A percentile compares a stretch with the other conserved stretches of the same genome.
Evolutionary conservation across 2,113 vertebrate species (phyloP).

Genomic region (Chionodraco myersi): DNA sequence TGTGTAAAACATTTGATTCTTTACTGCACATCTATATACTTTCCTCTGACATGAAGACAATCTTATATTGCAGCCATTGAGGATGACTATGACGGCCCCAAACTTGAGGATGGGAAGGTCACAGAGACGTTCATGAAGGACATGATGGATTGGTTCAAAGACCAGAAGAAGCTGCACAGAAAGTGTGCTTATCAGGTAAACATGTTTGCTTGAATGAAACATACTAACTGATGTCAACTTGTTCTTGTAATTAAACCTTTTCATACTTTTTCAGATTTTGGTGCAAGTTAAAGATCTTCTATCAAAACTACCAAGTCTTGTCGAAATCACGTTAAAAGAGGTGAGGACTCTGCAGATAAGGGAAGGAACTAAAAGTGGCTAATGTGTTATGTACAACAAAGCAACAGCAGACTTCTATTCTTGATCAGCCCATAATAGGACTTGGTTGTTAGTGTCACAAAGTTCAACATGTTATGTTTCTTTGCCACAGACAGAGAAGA

Average conservation of each 20-base stretch:
- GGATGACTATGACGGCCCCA: slow-evolving; percentile 92
- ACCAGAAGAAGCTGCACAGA: slow-evolving; percentile 94
- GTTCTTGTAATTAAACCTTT: background rate
- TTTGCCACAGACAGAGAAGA: slow-evolving; percentile 89
- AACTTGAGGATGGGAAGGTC: slow-evolving; percentile 91
- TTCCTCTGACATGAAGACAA: background rate
- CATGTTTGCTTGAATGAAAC: background rate
- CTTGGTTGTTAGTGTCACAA: background rate
- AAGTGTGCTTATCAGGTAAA: slow-evolving; percentile 96
- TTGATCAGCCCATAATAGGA: background rate
- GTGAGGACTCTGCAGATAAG: slow-evolving; percentile 71
- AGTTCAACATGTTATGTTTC: slow-evolving; percentile 52
- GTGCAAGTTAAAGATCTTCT: slow-evolving; percentile 94
- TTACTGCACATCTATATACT: background rate
- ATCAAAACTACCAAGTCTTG: slow-evolving; percentile 91
- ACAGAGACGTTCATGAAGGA: slow-evolving; percentile 92
- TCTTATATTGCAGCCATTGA: slow-evolving; percentile 87
- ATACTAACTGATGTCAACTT: background rate
- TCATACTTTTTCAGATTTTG: slow-evolving; percentile 86
- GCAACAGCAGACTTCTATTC: background rate
- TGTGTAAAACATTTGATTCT: background rate
- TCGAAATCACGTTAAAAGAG: slow-evolving; percentile 91
- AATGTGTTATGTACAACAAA: no score
- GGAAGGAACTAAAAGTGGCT: background rate
- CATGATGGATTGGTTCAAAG: slow-evolving; percentile 95